phyloP scores from a whole-genome alignment of 2,797 vertebrate species.

The Crotalus adamanteus region DNA sequence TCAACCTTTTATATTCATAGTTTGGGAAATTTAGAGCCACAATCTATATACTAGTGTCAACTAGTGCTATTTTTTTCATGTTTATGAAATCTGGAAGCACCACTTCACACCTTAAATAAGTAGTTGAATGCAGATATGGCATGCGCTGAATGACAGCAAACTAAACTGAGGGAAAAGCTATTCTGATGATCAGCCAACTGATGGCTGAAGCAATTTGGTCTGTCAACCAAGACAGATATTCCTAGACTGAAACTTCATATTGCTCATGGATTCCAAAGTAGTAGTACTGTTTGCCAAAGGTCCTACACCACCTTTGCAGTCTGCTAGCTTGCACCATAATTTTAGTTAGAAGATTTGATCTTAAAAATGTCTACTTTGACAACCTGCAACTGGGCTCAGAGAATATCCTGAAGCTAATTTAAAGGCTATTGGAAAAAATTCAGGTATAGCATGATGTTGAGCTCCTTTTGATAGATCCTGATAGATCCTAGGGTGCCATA shows the following conservation, averaged over 20 bases:
- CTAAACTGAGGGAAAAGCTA: not conserved
- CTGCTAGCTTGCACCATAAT: not conserved
- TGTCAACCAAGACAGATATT: not conserved
- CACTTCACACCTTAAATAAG: not conserved
- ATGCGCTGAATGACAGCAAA: not conserved
- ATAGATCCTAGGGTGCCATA: not conserved
- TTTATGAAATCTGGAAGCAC: not conserved
- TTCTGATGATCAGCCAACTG: not conserved
- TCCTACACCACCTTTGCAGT: not conserved
- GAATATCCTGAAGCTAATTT: not conserved
- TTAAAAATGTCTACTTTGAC: not conserved
- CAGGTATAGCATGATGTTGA: not conserved
- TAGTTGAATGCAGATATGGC: not conserved
- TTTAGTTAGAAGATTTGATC: not conserved
- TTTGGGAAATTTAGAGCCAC: not conserved
- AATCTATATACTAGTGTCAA: not conserved
- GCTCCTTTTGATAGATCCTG: not conserved
- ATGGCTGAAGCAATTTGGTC: not conserved
- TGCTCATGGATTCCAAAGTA: not conserved
- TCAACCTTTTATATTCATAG: not conserved
- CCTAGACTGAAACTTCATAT: not conserved
- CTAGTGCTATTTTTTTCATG: not conserved
- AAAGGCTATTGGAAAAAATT: not conserved
- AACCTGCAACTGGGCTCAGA: not conserved
- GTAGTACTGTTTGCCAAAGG: not conserved